Conservation (phyloP, 30 jellyfish, hydroid and myxozoan species). For the Aurelia coerulea region DNA sequence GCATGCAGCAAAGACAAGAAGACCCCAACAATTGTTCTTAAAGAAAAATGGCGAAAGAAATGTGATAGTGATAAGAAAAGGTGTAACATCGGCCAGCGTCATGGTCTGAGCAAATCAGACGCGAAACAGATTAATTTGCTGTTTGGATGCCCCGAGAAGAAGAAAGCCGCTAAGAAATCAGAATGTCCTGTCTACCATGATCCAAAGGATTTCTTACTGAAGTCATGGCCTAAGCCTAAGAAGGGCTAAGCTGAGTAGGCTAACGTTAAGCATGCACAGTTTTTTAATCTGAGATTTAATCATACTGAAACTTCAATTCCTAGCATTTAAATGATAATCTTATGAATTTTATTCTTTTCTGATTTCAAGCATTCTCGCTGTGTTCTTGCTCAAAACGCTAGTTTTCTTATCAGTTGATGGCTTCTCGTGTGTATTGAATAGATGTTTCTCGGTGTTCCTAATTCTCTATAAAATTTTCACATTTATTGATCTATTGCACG, state of each 20-base stretch:
- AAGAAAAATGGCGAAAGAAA: constrained; percentile 6
- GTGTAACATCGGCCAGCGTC: constrained; percentile 12
- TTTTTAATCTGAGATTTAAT: too few species aligned
- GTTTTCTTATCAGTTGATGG: too few species aligned
- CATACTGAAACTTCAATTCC: too few species aligned
- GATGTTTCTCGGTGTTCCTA: too few species aligned
- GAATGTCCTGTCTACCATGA: not conserved
- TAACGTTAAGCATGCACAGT: too few species aligned
- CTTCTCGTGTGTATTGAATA: too few species aligned
- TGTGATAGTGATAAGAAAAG: not conserved
- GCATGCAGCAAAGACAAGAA: not conserved
- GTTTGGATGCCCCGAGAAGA: not conserved
- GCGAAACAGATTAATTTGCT: not conserved
- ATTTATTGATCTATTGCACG: too few species aligned
- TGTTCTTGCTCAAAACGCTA: too few species aligned
- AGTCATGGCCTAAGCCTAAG: constrained; percentile 7
- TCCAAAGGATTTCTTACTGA: not conserved
- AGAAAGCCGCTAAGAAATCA: not conserved
- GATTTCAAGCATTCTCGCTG: too few species aligned
- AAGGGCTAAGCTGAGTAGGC: not conserved
- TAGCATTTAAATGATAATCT: too few species aligned
- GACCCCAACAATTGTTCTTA: not conserved
- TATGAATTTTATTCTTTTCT: too few species aligned
- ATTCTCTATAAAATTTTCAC: too few species aligned
- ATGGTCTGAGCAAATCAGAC: not conserved